phyloP scores from a whole-genome alignment of 2,888 invertebrate genomes.

The Caenorhabditis wallacei region DNA sequence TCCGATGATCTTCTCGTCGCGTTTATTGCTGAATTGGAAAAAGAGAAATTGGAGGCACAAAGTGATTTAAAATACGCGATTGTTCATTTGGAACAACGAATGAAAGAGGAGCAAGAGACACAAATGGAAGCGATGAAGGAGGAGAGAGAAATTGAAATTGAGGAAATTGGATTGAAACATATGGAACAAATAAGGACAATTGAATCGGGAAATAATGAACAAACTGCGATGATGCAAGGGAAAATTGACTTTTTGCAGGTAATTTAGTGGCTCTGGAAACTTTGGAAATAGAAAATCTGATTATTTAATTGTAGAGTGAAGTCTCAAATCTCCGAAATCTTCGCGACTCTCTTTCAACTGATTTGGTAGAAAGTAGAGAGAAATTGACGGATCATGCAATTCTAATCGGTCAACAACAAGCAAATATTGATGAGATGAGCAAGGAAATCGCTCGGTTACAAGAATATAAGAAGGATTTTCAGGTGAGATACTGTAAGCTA shows the following conservation, averaged over 20 bases:
- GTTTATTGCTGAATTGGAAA: conserved; percentile 75
- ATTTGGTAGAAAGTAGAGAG: conserved; percentile 61
- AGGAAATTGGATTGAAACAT: conserved; percentile 66
- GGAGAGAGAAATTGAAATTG: conserved; percentile 57
- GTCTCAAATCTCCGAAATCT: conserved; percentile 61
- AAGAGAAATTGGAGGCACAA: conserved; percentile 77
- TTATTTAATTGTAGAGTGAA: conserved; percentile 63
- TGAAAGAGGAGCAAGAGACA: conserved; percentile 75
- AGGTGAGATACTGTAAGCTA: conserved; percentile 43
- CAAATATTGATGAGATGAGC: conserved; percentile 61
- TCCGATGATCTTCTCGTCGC: conserved; percentile 74
- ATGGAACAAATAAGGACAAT: conserved; percentile 63
- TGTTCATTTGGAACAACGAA: conserved; percentile 77
- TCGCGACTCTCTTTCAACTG: conserved; percentile 62
- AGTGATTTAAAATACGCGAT: conserved; percentile 78
- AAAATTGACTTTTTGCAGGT: conserved; percentile 69
- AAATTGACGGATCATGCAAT: conserved; percentile 60
- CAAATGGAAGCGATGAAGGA: conserved; percentile 62
- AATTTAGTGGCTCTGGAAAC: no score
- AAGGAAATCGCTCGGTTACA: conserved; percentile 63
- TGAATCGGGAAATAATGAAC: conserved; percentile 54
- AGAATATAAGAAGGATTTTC: conserved; percentile 64
- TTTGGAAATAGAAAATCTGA: background rate
- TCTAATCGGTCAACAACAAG: conserved; percentile 52
- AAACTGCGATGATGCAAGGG: conserved; percentile 53